These are phyloP conservation scores for Dusona sp. DNA, from an alignment of 2,888 invertebrate genomes.

Conservation along the genomic window DNA sequence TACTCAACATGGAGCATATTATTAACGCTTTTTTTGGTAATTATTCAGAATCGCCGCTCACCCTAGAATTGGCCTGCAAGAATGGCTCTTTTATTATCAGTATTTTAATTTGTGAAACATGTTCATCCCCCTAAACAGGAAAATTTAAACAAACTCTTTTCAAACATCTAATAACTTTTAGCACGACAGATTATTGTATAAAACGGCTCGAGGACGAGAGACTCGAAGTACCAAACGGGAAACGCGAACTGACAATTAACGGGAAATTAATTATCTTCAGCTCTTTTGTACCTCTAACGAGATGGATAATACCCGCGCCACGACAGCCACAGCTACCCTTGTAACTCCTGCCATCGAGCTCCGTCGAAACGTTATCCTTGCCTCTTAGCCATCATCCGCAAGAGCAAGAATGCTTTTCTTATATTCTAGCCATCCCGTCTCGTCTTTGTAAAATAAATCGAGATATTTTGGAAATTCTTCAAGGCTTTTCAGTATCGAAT, in stretches of 20 bases:
- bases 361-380: slow-evolving; percentile 33
- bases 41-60: no score
- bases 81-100: no score
- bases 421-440: neutral
- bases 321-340: slow-evolving; percentile 19
- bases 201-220: neutral
- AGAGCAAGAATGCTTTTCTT: neutral
- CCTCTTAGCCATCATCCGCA: slow-evolving; percentile 2
- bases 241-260: slow-evolving; percentile 72
- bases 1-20: neutral
- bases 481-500: neutral
- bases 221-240: slow-evolving; percentile 24
- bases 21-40: neutral
- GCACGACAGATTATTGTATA: neutral
- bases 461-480: neutral
- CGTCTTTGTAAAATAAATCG: slow-evolving; percentile 5
- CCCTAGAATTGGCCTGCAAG: no score
- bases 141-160: neutral
- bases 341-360: neutral
- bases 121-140: neutral
- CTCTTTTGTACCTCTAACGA: slow-evolving; percentile 44
- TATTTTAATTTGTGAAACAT: neutral
- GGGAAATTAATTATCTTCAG: slow-evolving; percentile 74
- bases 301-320: slow-evolving; percentile 36
- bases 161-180: slow-evolving; percentile 1